These are phyloP conservation scores for Nymphicus hollandicus DNA, from an alignment of 2,113 vertebrate species.

Conservation along the genomic window DNA sequence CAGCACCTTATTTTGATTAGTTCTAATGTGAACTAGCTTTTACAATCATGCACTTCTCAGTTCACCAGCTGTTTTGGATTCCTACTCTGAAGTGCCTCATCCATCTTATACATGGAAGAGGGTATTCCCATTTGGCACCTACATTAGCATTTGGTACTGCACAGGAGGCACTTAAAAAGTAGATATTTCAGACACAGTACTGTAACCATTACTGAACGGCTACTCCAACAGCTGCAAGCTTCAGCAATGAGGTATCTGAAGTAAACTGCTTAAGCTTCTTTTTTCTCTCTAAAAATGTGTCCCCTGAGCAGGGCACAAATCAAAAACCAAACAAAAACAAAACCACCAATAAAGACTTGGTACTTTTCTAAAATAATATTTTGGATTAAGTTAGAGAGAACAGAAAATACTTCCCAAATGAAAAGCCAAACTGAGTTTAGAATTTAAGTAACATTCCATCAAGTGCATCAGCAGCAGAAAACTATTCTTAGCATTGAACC, in stretches of 20 bases:
- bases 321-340: accelerated
- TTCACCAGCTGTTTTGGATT: slow-evolving; percentile 8
- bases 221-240: neutral
- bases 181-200: neutral
- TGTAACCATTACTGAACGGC: neutral
- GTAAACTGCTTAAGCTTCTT: neutral
- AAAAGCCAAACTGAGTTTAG: neutral
- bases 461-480: neutral
- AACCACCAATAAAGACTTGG: neutral
- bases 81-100: neutral
- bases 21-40: neutral
- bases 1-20: slow-evolving; percentile 15
- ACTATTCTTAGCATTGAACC: neutral
- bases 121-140: slow-evolving; percentile 4
- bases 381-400: neutral
- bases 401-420: neutral
- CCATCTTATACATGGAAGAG: neutral
- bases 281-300: neutral
- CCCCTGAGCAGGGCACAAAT: neutral
- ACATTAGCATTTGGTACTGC: neutral
- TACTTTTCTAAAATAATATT: neutral
- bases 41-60: neutral
- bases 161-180: neutral
- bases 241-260: neutral
- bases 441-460: neutral